Percentiles rank a stretch among this genome's conserved stretches.
These are phyloP conservation scores for Tricholauxania praeusta DNA, from an alignment of 2,888 invertebrate species.

Conservation along the genomic window DNA sequence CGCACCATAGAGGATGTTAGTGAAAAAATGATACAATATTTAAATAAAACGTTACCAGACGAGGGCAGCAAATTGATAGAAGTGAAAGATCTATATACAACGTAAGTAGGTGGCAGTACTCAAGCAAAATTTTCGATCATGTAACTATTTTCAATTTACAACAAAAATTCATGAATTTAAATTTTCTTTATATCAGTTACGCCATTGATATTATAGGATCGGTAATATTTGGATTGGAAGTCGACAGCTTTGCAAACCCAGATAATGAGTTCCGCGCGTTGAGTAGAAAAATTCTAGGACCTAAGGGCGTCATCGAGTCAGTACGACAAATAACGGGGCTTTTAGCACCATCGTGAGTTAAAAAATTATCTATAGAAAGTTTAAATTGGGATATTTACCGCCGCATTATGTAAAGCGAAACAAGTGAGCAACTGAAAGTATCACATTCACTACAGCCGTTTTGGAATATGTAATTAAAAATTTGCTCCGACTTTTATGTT, in stretches of 20 bases:
- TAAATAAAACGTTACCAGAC: slow-evolving; percentile 58
- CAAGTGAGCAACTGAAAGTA: too few species aligned
- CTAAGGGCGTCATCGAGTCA: background rate
- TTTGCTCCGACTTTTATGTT: too few species aligned
- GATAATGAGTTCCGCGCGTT: slow-evolving; percentile 54
- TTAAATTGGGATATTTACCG: too few species aligned
- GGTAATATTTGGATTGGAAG: slow-evolving; percentile 63
- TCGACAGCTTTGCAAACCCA: slow-evolving; percentile 56
- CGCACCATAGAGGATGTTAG: slow-evolving; percentile 72
- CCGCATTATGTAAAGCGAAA: too few species aligned
- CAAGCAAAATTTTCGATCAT: background rate
- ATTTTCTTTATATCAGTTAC: slow-evolving; percentile 55
- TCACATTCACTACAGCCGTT: too few species aligned
- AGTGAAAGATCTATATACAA: slow-evolving; percentile 62
- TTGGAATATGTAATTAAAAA: too few species aligned
- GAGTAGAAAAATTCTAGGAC: slow-evolving; percentile 33
- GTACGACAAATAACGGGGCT: slow-evolving; percentile 26
- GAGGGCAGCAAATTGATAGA: slow-evolving; percentile 66
- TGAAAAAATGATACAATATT: slow-evolving; percentile 69
- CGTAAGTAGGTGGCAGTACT: slow-evolving; percentile 42
- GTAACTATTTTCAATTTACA: background rate
- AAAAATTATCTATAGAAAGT: too few species aligned
- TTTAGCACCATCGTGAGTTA: slow-evolving; percentile 47
- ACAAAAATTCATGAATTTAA: background rate
- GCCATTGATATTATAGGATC: slow-evolving; percentile 55